Conservation (phyloP, 2,797 vertebrate species). For the Euphonia xanthogaster region DNA sequence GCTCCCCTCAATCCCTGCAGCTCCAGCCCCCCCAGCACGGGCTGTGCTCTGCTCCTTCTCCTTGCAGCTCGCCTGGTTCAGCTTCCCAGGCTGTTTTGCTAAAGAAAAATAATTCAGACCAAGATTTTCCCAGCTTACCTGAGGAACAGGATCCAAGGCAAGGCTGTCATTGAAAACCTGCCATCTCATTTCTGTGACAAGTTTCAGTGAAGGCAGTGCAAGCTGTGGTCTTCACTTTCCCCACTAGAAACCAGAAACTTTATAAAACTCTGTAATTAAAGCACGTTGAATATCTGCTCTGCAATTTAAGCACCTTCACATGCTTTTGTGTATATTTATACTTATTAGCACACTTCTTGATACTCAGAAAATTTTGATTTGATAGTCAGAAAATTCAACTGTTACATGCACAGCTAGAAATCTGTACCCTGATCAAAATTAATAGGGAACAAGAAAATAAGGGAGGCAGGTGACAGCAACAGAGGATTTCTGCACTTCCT, state of each 20-base stretch:
- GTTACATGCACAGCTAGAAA: background rate
- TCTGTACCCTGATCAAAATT: background rate
- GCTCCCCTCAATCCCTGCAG: background rate
- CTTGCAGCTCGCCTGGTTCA: background rate
- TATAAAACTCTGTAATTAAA: background rate
- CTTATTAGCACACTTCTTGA: background rate
- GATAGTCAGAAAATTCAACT: background rate
- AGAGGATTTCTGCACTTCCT: background rate
- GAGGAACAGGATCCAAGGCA: background rate
- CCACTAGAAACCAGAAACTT: background rate
- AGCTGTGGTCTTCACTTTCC: background rate
- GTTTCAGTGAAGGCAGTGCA: fast-evolving
- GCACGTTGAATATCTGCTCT: background rate
- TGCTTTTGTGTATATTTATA: background rate
- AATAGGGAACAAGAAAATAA: background rate
- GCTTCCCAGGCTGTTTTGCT: fast-evolving
- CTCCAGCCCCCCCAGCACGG: fast-evolving
- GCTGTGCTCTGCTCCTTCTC: background rate
- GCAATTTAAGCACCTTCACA: background rate
- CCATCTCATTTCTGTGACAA: background rate
- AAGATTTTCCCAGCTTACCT: background rate
- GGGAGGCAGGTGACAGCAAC: background rate
- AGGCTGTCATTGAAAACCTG: background rate
- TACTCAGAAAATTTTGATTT: background rate
- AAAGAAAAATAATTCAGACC: background rate